These are phyloP conservation scores for Horisme vitalbata DNA, from an alignment of 2,888 invertebrate species.

Conservation along the genomic window DNA sequence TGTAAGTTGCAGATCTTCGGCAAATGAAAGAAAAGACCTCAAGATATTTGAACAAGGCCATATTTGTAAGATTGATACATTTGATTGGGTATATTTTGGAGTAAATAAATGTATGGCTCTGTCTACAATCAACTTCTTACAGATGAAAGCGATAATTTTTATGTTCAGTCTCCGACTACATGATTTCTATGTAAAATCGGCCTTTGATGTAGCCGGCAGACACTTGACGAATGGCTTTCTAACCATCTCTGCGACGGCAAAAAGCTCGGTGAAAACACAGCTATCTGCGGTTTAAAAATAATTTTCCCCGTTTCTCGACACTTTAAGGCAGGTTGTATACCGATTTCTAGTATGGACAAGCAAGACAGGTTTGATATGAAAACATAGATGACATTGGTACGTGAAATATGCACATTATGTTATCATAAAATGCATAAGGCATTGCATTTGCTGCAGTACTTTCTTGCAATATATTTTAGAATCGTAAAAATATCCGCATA, in stretches of 20 bases:
- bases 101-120: too few relatives aligned
- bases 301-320: constrained; percentile 50
- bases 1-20: too few relatives aligned
- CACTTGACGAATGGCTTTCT: constrained; percentile 80
- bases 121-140: too few relatives aligned
- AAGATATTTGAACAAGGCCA: too few relatives aligned
- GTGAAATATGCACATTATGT: not conserved
- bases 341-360: constrained; percentile 43
- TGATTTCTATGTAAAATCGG: constrained; percentile 28
- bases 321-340: constrained; percentile 44
- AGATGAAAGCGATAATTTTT: too few relatives aligned
- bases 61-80: too few relatives aligned
- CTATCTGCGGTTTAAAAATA: constrained; percentile 72
- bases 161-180: not conserved
- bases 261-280: constrained; percentile 75
- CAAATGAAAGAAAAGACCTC: too few relatives aligned
- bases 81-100: too few relatives aligned
- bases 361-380: constrained; percentile 20
- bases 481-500: not conserved
- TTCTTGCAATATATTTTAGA: not conserved
- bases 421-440: constrained; percentile 1
- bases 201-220: constrained; percentile 68
- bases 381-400: constrained; percentile 5
- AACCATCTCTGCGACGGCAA: constrained; percentile 68
- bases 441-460: not conserved